Conservation (phyloP, 1,140 invertebrate genomes). For the Drosophila parvula region DNA sequence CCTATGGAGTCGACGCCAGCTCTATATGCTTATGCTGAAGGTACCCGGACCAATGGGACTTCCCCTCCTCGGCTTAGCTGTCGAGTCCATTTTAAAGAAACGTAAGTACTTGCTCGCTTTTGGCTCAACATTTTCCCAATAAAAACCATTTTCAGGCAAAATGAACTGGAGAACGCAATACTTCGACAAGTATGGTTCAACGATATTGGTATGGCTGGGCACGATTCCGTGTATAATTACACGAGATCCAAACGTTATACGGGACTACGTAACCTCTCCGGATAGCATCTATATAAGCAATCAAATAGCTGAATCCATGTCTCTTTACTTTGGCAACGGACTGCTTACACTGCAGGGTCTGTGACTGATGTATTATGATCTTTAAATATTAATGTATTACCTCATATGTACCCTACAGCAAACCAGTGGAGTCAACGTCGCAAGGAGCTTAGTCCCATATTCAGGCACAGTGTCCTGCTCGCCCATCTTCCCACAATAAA, state of each 20-base stretch:
- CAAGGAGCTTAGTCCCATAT: conserved; percentile 47
- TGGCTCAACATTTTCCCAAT: neutral
- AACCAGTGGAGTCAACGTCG: conserved; percentile 52
- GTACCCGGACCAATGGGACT: conserved; percentile 63
- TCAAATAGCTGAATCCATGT: conserved; percentile 10
- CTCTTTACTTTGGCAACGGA: conserved; percentile 38
- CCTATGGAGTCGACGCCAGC: conserved; percentile 62
- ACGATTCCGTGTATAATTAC: conserved; percentile 42
- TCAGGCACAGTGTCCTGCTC: conserved; percentile 47
- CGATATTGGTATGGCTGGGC: conserved; percentile 55
- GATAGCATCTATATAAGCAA: conserved; percentile 44
- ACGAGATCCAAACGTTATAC: conserved; percentile 47
- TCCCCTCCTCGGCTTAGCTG: conserved; percentile 57
- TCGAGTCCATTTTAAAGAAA: neutral
- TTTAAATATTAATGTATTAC: neutral
- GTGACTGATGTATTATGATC: neutral
- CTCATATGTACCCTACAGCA: conserved; percentile 22
- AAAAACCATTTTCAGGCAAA: conserved; percentile 18
- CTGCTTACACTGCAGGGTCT: conserved; percentile 50
- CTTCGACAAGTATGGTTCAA: conserved; percentile 40
- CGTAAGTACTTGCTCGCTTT: neutral
- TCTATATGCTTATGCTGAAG: conserved; percentile 54
- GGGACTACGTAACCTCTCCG: conserved; percentile 51
- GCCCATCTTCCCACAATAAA: conserved; percentile 60
- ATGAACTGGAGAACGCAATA: conserved; percentile 24